Percentiles rank a stretch among this genome's conserved stretches.
phyloP scores from a whole-genome alignment of 2,888 invertebrate species.

The Trachelus stipa region DNA sequence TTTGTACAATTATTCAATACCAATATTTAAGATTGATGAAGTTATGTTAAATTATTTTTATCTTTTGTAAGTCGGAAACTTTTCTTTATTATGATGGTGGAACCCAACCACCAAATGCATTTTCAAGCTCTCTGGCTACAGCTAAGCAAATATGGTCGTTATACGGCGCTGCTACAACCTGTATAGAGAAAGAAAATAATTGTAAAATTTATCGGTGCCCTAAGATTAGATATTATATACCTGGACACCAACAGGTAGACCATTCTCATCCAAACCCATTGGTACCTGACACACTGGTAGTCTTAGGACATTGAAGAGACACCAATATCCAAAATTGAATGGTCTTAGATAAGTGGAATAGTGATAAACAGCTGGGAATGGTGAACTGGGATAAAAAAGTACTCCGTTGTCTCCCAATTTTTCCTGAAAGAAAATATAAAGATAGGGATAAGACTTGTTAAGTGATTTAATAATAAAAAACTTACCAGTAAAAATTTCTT shows the following conservation, averaged over 20 bases:
- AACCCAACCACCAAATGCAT: slow-evolving; percentile 78
- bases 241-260: slow-evolving; percentile 85
- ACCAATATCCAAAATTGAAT: slow-evolving; percentile 88
- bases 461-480: slow-evolving; percentile 26
- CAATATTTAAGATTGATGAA: too few relatives aligned
- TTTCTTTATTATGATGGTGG: slow-evolving; percentile 67
- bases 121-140: slow-evolving; percentile 78
- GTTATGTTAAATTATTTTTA: too few relatives aligned
- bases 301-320: slow-evolving; percentile 85
- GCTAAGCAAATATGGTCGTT: slow-evolving; percentile 81
- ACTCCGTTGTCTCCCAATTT: slow-evolving; percentile 83
- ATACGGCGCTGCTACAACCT: slow-evolving; percentile 76
- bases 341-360: slow-evolving; percentile 81
- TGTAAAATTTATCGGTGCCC: not conserved
- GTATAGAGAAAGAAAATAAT: slow-evolving; percentile 16
- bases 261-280: slow-evolving; percentile 77
- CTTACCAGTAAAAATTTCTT: slow-evolving; percentile 73
- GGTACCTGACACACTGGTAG: slow-evolving; percentile 89
- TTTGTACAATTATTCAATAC: too few relatives aligned
- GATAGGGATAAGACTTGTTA: not conserved
- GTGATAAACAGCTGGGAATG: slow-evolving; percentile 85
- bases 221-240: slow-evolving; percentile 43
- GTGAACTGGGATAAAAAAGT: slow-evolving; percentile 84
- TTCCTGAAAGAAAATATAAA: slow-evolving; percentile 67
- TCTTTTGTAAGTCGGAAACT: too few relatives aligned